Percentiles rank a stretch among this genome's conserved stretches.
Conservation (phyloP, 2,888 invertebrate species). For the Melieria picta region DNA sequence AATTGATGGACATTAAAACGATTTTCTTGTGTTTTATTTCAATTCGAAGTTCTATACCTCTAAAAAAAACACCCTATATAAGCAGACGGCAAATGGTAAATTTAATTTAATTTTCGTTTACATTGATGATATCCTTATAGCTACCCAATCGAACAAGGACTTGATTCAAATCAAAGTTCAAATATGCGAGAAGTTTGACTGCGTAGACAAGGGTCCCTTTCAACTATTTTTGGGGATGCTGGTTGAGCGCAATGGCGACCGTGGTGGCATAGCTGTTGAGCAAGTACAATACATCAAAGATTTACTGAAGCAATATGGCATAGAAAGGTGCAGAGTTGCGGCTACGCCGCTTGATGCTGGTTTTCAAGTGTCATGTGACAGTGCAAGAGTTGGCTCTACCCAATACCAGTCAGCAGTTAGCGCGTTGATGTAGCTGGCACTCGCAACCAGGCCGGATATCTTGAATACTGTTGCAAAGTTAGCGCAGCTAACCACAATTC, state of each 20-base stretch:
- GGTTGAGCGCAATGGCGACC: constrained; percentile 35
- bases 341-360: constrained; percentile 38
- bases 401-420: constrained; percentile 36
- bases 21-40: too few relatives aligned
- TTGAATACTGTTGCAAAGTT: constrained; percentile 36
- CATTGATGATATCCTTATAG: too few relatives aligned
- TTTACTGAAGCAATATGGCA: constrained; percentile 37
- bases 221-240: too few relatives aligned
- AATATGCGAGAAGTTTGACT: too few relatives aligned
- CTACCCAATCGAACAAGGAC: too few relatives aligned
- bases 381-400: constrained; percentile 21
- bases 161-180: too few relatives aligned
- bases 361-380: constrained; percentile 30
- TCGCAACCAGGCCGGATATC: constrained; percentile 38
- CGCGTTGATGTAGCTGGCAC: constrained; percentile 33
- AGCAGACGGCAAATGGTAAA: too few relatives aligned
- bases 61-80: too few relatives aligned
- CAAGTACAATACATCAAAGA: constrained; percentile 38
- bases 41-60: too few relatives aligned
- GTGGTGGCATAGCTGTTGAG: constrained; percentile 32
- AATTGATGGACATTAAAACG: too few relatives aligned
- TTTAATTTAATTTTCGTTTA: too few relatives aligned
- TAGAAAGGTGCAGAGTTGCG: constrained; percentile 34
- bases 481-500: constrained; percentile 36
- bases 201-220: too few relatives aligned